Percentiles rank a stretch among this genome's conserved stretches.
Conservation (phyloP, 2,888 invertebrate species). For the Dromius quadrimaculatus region DNA sequence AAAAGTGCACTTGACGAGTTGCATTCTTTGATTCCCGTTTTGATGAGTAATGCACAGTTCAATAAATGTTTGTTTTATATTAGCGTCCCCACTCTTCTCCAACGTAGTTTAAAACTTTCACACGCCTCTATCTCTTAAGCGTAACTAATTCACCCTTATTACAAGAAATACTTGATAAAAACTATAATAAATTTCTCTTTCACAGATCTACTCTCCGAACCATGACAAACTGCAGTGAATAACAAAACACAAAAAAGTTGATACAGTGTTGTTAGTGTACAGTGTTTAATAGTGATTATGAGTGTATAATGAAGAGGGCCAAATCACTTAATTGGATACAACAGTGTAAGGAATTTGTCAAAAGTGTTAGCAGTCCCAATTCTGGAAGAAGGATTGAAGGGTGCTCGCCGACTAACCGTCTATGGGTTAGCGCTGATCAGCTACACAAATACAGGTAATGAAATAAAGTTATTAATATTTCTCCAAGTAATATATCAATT, state of each 20-base stretch:
- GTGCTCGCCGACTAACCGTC: constrained; percentile 26
- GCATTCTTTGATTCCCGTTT: too few species aligned
- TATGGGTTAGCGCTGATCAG: constrained; percentile 49
- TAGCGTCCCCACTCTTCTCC: too few species aligned
- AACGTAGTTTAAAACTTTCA: constrained; percentile 10
- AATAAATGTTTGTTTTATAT: constrained; percentile 5
- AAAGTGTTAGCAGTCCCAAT: constrained; percentile 13
- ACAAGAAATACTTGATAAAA: constrained; percentile 3
- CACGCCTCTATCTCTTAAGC: constrained; percentile 6
- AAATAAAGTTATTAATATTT: constrained; percentile 16
- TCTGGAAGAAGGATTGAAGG: background rate
- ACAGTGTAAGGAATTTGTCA: constrained; percentile 49
- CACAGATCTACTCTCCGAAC: background rate
- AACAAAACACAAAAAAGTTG: too few species aligned
- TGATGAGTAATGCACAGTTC: too few species aligned
- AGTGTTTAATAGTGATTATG: constrained; percentile 6
- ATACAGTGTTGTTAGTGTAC: constrained; percentile 13
- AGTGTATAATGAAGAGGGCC: constrained; percentile 42
- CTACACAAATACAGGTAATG: constrained; percentile 46
- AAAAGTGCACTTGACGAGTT: too few species aligned
- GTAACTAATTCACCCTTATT: constrained; percentile 2
- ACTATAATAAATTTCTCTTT: constrained; percentile 18
- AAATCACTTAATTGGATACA: constrained; percentile 50
- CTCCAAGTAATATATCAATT: constrained; percentile 17
- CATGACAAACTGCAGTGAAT: background rate